Evolutionary conservation across 1,140 invertebrate genomes (phyloP).

Genomic region (Cotesia vestalis): DNA sequence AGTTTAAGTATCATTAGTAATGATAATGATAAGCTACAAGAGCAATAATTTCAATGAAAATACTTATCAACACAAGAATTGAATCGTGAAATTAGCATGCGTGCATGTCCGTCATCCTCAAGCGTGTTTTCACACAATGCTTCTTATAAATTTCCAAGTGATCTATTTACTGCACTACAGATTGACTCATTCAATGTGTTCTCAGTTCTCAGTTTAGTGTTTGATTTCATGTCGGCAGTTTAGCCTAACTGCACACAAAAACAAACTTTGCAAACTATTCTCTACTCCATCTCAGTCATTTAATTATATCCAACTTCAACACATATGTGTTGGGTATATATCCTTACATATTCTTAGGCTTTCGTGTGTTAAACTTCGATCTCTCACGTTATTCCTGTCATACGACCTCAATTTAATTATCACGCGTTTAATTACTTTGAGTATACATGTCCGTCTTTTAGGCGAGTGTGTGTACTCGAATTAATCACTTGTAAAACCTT

Average conservation of each 20-base stretch:
- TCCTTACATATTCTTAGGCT: too few relatives aligned
- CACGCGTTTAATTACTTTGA: conserved; percentile 9
- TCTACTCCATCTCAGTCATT: not conserved
- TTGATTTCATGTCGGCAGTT: not conserved
- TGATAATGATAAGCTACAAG: too few relatives aligned
- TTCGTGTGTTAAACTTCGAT: not conserved
- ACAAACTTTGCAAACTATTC: not conserved
- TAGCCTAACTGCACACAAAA: too few relatives aligned
- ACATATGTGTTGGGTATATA: too few relatives aligned
- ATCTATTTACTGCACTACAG: too few relatives aligned
- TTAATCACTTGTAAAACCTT: conserved; percentile 1
- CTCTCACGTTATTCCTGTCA: not conserved
- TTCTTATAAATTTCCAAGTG: too few relatives aligned
- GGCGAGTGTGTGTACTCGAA: not conserved
- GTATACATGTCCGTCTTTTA: not conserved
- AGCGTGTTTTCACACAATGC: too few relatives aligned
- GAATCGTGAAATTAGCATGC: too few relatives aligned
- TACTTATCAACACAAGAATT: too few relatives aligned
- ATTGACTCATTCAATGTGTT: not conserved
- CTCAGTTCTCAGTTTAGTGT: not conserved
- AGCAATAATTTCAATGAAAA: too few relatives aligned
- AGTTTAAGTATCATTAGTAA: too few relatives aligned
- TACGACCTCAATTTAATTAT: conserved; percentile 20
- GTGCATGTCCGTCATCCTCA: too few relatives aligned
- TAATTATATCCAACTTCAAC: not conserved